Evolutionary conservation across 2,113 vertebrate genomes (phyloP), one percentile per base, ranked within the genome.

Genomic region (Tetraodon nigroviridis): DNA sequence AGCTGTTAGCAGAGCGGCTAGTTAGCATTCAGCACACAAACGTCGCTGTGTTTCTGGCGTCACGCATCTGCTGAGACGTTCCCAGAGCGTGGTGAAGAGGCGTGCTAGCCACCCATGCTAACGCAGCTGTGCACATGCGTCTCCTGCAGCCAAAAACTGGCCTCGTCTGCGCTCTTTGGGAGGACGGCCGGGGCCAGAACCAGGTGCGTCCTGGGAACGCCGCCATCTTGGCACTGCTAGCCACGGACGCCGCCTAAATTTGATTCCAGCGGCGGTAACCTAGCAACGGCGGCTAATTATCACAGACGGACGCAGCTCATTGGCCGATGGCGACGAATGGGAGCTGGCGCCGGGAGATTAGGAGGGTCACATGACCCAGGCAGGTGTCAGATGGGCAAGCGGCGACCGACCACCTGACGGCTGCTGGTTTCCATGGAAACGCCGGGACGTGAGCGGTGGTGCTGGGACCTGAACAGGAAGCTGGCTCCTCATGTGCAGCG

Each of bases 251-350:
- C 76, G 78, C 85, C 83, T 82, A 83, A 89, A 86, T 85, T 83
- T 78, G 80, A 86, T 84, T 86, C 78, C 76, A 83, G 73, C 70
- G 61, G 74, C 71, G 20, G 88, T 90, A 82, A 61, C 88, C 81
- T 88, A 87, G 88, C 86, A 90, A 90, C 88, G 62, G 73, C 49
- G 76, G 81, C 86, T n/a, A 83, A 83, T 78, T 80, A 83, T 71
- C 65, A 67, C 81, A 78, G 83, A 85, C 86, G 86, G 85, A 73
- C 80, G 81, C 81, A 88, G 86, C 86, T 86, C 86, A 86, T 77
- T 84, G 87, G 85, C 86, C 86, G 81, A 85, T 89, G 88, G 89
- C 88, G 84, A 83, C 87, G 83, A 87, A 82, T 75, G 79, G 87
- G 81, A 79, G 79, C 84, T 89, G 85, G 82, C 79, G 79, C 79